Evolutionary conservation across 2,888 invertebrate genomes (phyloP).

Genomic region (Arctia plantaginis): DNA sequence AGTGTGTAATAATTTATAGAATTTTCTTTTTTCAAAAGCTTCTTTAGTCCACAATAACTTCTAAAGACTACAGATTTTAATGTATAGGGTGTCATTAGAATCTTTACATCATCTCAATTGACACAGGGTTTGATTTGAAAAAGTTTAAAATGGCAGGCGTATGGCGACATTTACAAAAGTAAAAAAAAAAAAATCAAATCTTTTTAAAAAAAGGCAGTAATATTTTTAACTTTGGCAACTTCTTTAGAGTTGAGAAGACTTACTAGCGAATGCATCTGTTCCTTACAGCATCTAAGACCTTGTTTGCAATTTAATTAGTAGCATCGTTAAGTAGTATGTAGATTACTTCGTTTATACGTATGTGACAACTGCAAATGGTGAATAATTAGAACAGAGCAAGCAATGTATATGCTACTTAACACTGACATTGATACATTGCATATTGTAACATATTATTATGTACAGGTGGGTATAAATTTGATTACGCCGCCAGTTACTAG

Average conservation of each 20-base stretch:
- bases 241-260: not conserved
- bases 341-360: not conserved
- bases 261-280: not conserved
- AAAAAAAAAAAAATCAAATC: not conserved
- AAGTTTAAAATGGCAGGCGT: not conserved
- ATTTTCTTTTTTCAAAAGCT: not conserved
- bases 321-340: not conserved
- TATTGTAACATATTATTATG: not conserved
- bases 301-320: not conserved
- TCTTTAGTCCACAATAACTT: not conserved
- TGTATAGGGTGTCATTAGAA: not conserved
- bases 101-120: not conserved
- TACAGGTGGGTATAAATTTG: slow-evolving; percentile 35
- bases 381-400: not conserved
- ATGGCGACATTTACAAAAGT: not conserved
- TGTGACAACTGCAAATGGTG: not conserved
- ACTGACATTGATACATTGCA: not conserved
- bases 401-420: not conserved
- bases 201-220: not conserved
- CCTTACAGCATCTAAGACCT: not conserved
- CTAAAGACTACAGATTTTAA: not conserved
- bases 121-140: not conserved
- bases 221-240: not conserved
- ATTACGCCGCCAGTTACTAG: slow-evolving; percentile 38
- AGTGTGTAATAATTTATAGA: not conserved